Evolutionary conservation across 2,797 vertebrate genomes (phyloP), one percentile per base, ranked within the genome.

Genomic region (Myripristis murdjan): DNA sequence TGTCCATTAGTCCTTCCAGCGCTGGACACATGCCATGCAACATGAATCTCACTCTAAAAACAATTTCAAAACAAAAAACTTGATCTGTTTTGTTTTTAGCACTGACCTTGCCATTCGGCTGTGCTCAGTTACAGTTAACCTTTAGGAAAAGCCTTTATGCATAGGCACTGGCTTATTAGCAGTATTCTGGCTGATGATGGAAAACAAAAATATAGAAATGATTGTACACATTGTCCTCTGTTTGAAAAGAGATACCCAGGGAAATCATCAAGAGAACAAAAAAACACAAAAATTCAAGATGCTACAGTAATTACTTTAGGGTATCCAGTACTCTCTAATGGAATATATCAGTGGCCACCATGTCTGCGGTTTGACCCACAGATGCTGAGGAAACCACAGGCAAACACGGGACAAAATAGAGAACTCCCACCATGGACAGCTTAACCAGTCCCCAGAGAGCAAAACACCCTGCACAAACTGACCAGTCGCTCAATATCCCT

Each of bases 241-340:
- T 88, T 89, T 95, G 92, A 93, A 95, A 94, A 87, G 93, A 91
- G 87, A 87, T 75, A 89, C 92, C 94, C 15, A 65, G 94, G 94
- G 94, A 94, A 95, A 94, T 94, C 90, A 93, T 83, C 75, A 89
- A 84, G 81, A 89, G 87, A 91, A 93, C 90, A n/a, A 93, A 94
- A 92, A 91, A 83, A 12, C 67, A 84, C n/a, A 73, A 90, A 82
- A 86, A 90, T 81, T 80, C 63, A 82, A 84, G 84, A 92, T 79
- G 88, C 82, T 65, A 77, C 84, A 77, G 73, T 95, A 95, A 95
- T 95, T 93, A 92, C 93, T 91, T 93, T 81, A 86, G 94, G 93
- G 93, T 91, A 91, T 89, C 84, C 89, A 64, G 74, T 84, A 72
- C 89, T 92, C 94, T 95, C 93, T 86, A 71, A 90, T 94, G 93